Base-by-base conservation (phyloP, 2,888 invertebrate species). In the Eupithecia tripunctaria region DNA sequence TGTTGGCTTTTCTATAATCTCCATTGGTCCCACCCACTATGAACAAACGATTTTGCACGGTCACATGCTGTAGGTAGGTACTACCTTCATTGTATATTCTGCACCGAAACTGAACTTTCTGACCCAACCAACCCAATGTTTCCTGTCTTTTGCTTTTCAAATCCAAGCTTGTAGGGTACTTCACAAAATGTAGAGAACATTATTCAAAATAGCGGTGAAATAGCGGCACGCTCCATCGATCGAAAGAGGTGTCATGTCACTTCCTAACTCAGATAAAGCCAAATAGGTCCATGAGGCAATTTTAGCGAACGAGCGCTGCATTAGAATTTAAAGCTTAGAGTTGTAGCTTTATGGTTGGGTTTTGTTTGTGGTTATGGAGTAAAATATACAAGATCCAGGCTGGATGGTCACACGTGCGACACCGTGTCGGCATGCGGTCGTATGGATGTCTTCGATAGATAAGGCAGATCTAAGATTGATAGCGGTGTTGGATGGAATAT, bases 401-500 rank as follows among this genome's bases (percentile, higher is more conserved):
- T 84, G 82, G 81, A 83, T 81, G 83, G 84, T 84, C 81, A 83
- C 82, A 84, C 81, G 79, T 75, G 82, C 81, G 83, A 78, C 82
- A 82, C 85, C 88, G 88, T 89, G 88, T 85, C 80, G 90, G 89
- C 82, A 89, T 86, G 89, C 85, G 82, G 84, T 81, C 81, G 83
- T 84, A 82, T 80, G 88, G 91, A 91, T 92, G 89, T 86, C 86
- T 91, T 82, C 80, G 79, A 87, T 86, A 89, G 92, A 93, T 93
- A 93, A 89, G 80, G 77, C 80, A 86, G 88, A 89, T 87, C 82
- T 79, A 81, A 86, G 86, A 87, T 81, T 81, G 81, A 82, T 80
- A 78, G 72, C 36, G 68, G 38, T 43, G 74, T 72, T 76, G 71
- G 76, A 56, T 73, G 71, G 74, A 76, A 73, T 78, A 73, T 75